Evolutionary conservation across 2,888 invertebrate species (phyloP), one percentile per base, ranked within the genome.

Genomic region (Acanthacorydalis orientalis): DNA sequence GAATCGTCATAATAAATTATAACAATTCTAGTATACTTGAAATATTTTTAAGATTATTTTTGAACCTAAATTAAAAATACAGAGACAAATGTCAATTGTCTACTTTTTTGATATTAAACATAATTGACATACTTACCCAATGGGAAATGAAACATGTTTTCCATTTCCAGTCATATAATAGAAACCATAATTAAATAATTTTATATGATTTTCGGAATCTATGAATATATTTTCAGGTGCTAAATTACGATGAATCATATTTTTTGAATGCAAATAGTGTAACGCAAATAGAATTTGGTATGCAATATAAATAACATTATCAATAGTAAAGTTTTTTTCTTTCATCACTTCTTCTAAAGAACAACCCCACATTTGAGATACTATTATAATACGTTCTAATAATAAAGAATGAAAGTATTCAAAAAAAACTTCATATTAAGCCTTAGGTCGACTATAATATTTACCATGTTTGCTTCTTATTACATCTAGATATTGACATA

Each of bases 381-480:
- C 86, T 8, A 88, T 79, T 51, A 89, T 80, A 34, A 84, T 84
- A 59, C 86, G 72, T 65, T 86, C 87, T 85, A 64, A 39, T 74
- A 65, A 53, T 50, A 49, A 50, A 47, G 23, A 31, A 42, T 51
- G 47, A 50, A 41, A 43, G 45, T 34, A 16, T 10, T 15, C 12
- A 11, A 31, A 11, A 32, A 14, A 7, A 23, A 15, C 14, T 41
- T 35, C 11, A 43, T 49, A 35, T 15, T 38, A 47, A 39, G 46
- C 39, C 35, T 15, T 41, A 23, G 6, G 2, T 23, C 6, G 23
- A 23, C 23, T n/a, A n/a, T 10, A 12, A 43, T 23, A 46, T 61
- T 65, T 69, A 90, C 93, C 95, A 74, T 95, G 93, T 72, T 93
- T 95, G 53, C 91, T 89, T 55, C 93, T 73, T 52, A 88, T 80